Conservation (phyloP, 35 echinoderm and acorn worm genomes). For the Ophiothrix spiculata region DNA sequence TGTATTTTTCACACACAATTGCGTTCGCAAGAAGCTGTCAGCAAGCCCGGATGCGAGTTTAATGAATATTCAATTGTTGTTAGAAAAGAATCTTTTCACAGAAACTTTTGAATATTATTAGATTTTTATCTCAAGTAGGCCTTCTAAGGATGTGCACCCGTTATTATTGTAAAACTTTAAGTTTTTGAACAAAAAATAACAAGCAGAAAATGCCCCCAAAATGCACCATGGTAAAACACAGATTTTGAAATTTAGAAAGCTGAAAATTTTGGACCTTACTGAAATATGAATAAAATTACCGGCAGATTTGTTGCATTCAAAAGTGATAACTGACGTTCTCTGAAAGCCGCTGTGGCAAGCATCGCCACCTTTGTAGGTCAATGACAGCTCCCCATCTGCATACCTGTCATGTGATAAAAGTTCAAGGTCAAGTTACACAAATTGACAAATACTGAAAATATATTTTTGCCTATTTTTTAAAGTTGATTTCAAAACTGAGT, state of each 20-base stretch:
- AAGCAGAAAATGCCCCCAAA: no score
- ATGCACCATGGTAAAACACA: neutral
- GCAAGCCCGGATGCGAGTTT: no score
- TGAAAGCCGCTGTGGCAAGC: conserved; percentile 76
- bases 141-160: neutral
- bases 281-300: conserved; percentile 25
- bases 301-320: conserved; percentile 79
- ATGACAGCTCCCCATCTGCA: conserved; percentile 72
- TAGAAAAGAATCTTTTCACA: neutral
- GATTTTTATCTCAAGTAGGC: neutral
- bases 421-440: no score
- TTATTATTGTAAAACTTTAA: neutral
- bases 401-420: no score
- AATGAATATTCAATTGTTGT: neutral
- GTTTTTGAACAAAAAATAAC: no score
- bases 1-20: no score
- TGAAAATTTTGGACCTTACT: no score
- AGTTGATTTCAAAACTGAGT: no score
- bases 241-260: no score
- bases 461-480: no score
- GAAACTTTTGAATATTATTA: neutral
- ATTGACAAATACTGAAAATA: no score
- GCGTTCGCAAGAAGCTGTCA: no score
- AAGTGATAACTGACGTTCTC: conserved; percentile 79
- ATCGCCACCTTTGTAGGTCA: conserved; percentile 68